These are phyloP conservation scores for Sardina pilchardus DNA, from an alignment of 2,113 vertebrate genomes.

Conservation along the genomic window DNA sequence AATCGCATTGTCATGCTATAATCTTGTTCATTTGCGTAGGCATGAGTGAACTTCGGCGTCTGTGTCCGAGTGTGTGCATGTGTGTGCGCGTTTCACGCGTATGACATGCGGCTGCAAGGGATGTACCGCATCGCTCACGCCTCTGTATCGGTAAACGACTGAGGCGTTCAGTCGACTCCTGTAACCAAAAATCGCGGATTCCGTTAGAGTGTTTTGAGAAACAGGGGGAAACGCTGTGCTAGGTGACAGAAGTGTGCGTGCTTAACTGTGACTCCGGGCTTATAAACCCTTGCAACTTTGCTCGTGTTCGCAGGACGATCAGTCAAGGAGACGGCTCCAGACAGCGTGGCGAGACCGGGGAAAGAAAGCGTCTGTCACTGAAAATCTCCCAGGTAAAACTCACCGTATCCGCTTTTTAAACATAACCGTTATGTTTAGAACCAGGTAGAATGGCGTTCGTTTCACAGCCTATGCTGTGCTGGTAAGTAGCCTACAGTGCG, in stretches of 20 bases:
- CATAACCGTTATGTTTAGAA: not conserved
- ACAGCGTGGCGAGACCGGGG: slow-evolving; percentile 66
- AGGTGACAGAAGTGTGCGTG: not conserved
- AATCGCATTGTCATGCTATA: not conserved
- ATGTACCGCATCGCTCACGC: slow-evolving; percentile 5
- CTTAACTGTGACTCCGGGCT: not conserved
- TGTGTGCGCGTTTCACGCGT: not conserved
- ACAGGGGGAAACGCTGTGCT: not conserved
- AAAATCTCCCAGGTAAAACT: slow-evolving; percentile 70
- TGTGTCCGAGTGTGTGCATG: not conserved
- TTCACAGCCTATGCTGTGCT: not conserved
- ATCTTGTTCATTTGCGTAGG: not conserved
- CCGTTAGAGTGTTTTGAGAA: not conserved
- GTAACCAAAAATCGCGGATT: not conserved
- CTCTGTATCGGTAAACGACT: not conserved
- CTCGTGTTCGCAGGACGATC: slow-evolving; percentile 64
- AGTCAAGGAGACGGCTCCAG: slow-evolving; percentile 65
- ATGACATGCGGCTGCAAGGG: not conserved
- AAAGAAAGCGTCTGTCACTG: slow-evolving; percentile 71
- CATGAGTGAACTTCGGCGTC: not conserved
- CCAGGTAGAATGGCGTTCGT: not conserved
- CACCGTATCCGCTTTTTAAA: not conserved
- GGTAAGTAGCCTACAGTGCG: not conserved
- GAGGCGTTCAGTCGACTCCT: not conserved
- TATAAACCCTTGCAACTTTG: slow-evolving; percentile 56